These are phyloP conservation scores for Mesoligia furuncula DNA, from an alignment of 2,888 invertebrate species.

Conservation along the genomic window DNA sequence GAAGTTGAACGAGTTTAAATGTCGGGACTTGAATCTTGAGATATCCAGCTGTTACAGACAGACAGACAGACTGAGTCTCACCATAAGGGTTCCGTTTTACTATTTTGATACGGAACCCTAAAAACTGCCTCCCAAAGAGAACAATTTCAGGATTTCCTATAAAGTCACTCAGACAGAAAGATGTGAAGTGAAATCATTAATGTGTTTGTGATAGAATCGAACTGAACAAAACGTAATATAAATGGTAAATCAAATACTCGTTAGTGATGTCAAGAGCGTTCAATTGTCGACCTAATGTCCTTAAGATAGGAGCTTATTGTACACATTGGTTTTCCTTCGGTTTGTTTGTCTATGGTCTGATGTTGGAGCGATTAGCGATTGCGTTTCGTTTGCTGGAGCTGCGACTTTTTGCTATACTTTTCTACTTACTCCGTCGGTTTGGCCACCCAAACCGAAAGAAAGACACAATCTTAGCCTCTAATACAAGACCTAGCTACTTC, in stretches of 20 bases:
- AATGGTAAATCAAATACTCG: slow-evolving; percentile 80
- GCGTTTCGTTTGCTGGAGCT: neutral
- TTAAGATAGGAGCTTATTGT: slow-evolving; percentile 63
- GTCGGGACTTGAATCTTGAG: neutral
- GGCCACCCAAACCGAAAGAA: neutral
- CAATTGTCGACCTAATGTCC: slow-evolving; percentile 68
- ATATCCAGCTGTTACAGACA: no score
- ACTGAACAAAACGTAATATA: slow-evolving; percentile 73
- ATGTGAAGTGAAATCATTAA: slow-evolving; percentile 71
- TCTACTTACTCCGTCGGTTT: neutral
- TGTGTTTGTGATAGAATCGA: slow-evolving; percentile 73
- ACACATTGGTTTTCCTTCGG: slow-evolving; percentile 55
- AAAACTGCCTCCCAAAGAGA: slow-evolving; percentile 10
- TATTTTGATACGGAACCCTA: no score
- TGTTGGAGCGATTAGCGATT: slow-evolving; percentile 41
- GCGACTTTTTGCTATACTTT: neutral
- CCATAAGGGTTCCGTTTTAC: no score
- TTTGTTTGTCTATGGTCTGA: slow-evolving; percentile 58
- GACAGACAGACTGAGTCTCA: no score
- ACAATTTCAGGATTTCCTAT: slow-evolving; percentile 46
- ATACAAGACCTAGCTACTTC: neutral
- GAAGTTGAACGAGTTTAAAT: neutral
- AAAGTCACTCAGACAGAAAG: slow-evolving; percentile 59
- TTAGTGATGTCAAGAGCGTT: slow-evolving; percentile 63
- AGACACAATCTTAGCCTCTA: neutral